A percentile compares a stretch with the other conserved stretches of the same genome.
These are phyloP conservation scores for Folsomia candida DNA, from an alignment of 2,888 invertebrate species.

Conservation along the genomic window DNA sequence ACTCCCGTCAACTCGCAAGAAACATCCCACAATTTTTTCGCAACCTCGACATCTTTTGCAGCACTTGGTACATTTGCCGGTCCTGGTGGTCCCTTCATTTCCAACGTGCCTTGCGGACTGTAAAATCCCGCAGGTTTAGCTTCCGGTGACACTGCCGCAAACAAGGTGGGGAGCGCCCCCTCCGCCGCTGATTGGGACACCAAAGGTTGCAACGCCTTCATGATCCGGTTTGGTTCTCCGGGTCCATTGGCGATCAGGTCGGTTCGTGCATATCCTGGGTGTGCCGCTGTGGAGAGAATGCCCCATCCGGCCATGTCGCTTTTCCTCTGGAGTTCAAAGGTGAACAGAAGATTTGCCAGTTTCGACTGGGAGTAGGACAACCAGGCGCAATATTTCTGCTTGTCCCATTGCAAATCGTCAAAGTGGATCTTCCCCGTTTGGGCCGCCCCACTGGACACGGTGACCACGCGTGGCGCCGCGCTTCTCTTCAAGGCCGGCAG, in stretches of 20 bases:
- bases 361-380: constrained; percentile 13
- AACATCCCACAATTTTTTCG: neutral
- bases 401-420: constrained; percentile 1
- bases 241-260: constrained; percentile 14
- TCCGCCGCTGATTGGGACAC: neutral
- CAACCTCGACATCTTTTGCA: neutral
- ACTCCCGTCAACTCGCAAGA: neutral
- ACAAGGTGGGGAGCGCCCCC: constrained; percentile 7
- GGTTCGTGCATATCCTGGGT: constrained; percentile 1
- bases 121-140: neutral
- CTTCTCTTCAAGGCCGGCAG: constrained; percentile 6
- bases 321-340: constrained; percentile 16
- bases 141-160: neutral
- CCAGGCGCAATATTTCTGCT: neutral
- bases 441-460: constrained; percentile 1
- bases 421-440: constrained; percentile 1
- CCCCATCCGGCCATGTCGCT: constrained; percentile 17
- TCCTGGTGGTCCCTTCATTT: neutral
- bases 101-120: neutral
- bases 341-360: constrained; percentile 16
- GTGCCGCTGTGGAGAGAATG: neutral
- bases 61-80: neutral
- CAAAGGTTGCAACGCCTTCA: neutral
- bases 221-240: neutral
- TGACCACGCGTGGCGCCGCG: constrained; percentile 6